Percentiles rank a stretch among this genome's conserved stretches.
These are phyloP conservation scores for Drosophila erecta DNA, from an alignment of 1,140 invertebrate species.

Conservation along the genomic window DNA sequence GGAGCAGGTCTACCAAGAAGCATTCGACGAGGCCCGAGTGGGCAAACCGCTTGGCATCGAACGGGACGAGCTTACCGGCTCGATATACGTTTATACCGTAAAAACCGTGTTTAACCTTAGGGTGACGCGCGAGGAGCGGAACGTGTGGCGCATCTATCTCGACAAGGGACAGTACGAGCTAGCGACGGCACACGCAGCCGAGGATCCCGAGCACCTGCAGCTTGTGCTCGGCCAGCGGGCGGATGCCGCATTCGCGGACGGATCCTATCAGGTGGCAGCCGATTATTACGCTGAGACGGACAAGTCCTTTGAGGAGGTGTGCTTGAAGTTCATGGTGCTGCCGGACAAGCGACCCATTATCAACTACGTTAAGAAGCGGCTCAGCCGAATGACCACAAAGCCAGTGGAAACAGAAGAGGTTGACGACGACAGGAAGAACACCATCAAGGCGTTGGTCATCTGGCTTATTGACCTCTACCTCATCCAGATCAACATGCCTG, in stretches of 20 bases:
- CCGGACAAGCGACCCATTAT: constrained; percentile 94
- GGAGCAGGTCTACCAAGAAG: constrained; percentile 94
- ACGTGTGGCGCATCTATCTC: constrained; percentile 95
- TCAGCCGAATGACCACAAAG: constrained; percentile 85
- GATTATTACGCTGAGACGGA: constrained; percentile 94
- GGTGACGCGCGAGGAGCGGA: constrained; percentile 93
- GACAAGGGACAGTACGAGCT: constrained; percentile 94
- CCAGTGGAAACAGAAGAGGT: not conserved
- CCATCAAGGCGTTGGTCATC: constrained; percentile 94
- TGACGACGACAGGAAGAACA: constrained; percentile 86
- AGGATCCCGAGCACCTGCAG: constrained; percentile 92
- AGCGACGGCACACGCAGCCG: constrained; percentile 92
- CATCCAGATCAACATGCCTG: constrained; percentile 88
- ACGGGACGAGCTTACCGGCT: constrained; percentile 92
- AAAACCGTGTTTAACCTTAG: constrained; percentile 94
- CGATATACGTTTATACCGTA: constrained; percentile 94
- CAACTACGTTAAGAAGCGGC: constrained; percentile 91
- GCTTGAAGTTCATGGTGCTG: constrained; percentile 95
- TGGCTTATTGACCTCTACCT: constrained; percentile 97
- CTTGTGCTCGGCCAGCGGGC: constrained; percentile 95
- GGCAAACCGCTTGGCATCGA: constrained; percentile 93
- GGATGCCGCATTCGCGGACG: constrained; percentile 92
- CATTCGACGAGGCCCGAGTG: constrained; percentile 90
- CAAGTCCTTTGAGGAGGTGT: constrained; percentile 97
- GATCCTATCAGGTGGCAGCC: constrained; percentile 93